Percentiles rank a stretch among this genome's conserved stretches.
phyloP scores from a whole-genome alignment of 2,797 vertebrate species.

The Eurystomus glaucurus region DNA sequence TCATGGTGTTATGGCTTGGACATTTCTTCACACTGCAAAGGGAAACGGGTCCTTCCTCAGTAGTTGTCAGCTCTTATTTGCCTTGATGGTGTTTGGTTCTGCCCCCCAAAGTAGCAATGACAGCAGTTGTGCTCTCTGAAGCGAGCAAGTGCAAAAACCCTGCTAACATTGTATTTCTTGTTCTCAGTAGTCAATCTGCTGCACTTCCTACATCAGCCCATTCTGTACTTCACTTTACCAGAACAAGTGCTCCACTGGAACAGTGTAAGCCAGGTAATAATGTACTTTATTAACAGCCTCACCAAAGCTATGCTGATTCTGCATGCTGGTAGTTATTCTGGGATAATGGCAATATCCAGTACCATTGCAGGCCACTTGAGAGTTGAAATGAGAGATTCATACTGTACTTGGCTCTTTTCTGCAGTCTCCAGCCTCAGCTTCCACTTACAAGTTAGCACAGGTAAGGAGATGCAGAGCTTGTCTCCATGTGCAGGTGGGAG shows the following conservation, averaged over 20 bases:
- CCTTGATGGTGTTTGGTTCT: not conserved
- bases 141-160: not conserved
- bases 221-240: not conserved
- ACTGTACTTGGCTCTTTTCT: not conserved
- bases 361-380: not conserved
- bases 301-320: not conserved
- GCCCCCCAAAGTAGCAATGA: not conserved
- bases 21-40: not conserved
- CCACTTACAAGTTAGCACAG: too few relatives aligned
- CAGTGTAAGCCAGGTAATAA: not conserved
- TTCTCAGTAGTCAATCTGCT: too few relatives aligned
- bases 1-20: not conserved
- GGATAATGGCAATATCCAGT: not conserved
- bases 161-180: not conserved
- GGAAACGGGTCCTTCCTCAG: not conserved
- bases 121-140: not conserved
- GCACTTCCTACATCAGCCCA: not conserved
- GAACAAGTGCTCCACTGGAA: not conserved
- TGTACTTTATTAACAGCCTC: not conserved
- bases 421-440: not conserved
- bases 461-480: not conserved
- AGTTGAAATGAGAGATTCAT: not conserved
- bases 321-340: not conserved
- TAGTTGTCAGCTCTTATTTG: not conserved
- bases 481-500: not conserved